Base-by-base conservation (phyloP, 2,797 vertebrate genomes). In the Remorina albescens region DNA sequence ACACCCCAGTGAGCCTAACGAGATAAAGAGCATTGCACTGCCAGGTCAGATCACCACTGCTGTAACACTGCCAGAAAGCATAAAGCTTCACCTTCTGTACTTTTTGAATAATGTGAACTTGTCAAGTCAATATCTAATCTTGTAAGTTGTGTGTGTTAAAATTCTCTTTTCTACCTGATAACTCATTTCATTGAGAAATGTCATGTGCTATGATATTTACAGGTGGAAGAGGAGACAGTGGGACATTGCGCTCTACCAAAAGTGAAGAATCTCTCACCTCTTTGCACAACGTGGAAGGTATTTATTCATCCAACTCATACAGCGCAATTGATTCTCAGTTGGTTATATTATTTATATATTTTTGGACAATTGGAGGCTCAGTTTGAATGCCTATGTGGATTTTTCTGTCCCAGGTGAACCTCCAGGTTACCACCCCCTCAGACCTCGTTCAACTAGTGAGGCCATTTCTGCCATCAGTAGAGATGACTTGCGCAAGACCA, bases 211-310 rank as follows among this genome's bases (percentile, higher is more conserved):
- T 55, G 71, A 71, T 18, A 34, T 60, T 62, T 74, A 18, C 55
- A 98, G 97, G 97, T 76, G 97, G 97, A 83, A 95, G 97, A 92
- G 96, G 96, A 74, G 96, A 98, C 81, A 94, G 92, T 0, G 96
- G 97, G 61, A 98, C 98, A 2, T 91, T 99, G 56, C 96, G 98
- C 63, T 99, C 98, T 0, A 96, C 97, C 12, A 99, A 99, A 89
- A 99, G 98, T 23, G 98, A 99, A 80, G 98, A 99, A 86, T 99
- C 98, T 4, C 96, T 99, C 19, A 96, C 95, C 53, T 99, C 98
- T 63, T 94, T 98, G 80, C 98, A 98, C 28, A 96, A 96, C 8
- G 92, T 95, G 16, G 96, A 98, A 82, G 98, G 98, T 99, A 95
- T 87, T 72, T 36, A 41, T 60, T 68, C 6, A n/a, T n/a, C n/a